Percentiles rank a stretch among this genome's conserved stretches.
phyloP scores from a whole-genome alignment of 2,888 invertebrate species.

The Lamproptera curius region DNA sequence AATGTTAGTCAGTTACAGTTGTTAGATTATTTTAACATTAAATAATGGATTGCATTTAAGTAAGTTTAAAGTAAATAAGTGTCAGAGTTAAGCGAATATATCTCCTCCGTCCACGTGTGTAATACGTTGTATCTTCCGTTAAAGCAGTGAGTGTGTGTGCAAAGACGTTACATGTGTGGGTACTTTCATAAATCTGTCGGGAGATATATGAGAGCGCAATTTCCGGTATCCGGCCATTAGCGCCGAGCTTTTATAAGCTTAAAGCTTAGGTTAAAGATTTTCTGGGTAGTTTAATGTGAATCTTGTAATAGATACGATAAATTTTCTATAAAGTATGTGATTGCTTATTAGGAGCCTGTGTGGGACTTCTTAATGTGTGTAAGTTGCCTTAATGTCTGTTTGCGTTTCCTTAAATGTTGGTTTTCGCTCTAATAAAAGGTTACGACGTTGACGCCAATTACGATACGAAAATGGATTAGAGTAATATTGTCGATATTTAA shows the following conservation, averaged over 20 bases:
- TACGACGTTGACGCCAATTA: background rate
- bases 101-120: constrained; percentile 36
- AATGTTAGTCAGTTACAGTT: no score
- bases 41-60: no score
- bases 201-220: constrained; percentile 94
- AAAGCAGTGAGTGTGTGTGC: constrained; percentile 45
- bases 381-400: constrained; percentile 73
- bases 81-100: constrained; percentile 60
- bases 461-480: no score
- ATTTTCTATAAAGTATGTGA: constrained; percentile 77
- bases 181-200: constrained; percentile 94
- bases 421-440: constrained; percentile 27
- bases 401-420: constrained; percentile 34
- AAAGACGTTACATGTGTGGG: constrained; percentile 79
- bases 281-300: constrained; percentile 79
- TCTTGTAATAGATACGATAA: constrained; percentile 78
- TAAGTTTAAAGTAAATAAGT: constrained; percentile 67
- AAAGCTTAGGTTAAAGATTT: constrained; percentile 79
- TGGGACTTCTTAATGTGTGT: constrained; percentile 76
- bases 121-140: constrained; percentile 29
- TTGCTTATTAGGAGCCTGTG: constrained; percentile 77
- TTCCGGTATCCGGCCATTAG: constrained; percentile 94
- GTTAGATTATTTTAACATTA: no score
- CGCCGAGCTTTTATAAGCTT: constrained; percentile 82
- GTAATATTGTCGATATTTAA: no score